Conservation (phyloP, 2,888 invertebrate species). For the Acrobasis repandana region DNA sequence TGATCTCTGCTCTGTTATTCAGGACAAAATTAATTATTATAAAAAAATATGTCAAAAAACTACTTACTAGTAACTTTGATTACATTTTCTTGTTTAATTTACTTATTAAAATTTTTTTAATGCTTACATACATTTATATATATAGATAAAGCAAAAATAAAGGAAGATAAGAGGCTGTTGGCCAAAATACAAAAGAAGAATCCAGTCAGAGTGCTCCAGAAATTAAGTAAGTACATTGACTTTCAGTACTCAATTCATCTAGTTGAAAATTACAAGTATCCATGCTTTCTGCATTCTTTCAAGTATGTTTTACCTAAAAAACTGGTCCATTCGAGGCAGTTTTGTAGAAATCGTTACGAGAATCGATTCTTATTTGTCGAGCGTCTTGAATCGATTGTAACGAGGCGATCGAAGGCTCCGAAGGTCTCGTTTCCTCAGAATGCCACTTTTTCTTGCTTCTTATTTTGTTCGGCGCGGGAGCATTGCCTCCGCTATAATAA, state of each 20-base stretch:
- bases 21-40: too few relatives aligned
- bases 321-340: neutral
- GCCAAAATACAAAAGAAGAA: too few relatives aligned
- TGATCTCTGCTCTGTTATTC: too few relatives aligned
- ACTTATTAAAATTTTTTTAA: too few relatives aligned
- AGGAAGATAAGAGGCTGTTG: too few relatives aligned
- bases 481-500: conserved; percentile 70
- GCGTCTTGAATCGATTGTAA: conserved; percentile 56
- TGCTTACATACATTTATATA: too few relatives aligned
- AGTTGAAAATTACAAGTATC: neutral
- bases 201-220: too few relatives aligned
- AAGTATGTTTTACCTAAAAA: conserved; percentile 3
- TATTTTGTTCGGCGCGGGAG: conserved; percentile 69
- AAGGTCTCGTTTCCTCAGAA: conserved; percentile 64
- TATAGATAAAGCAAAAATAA: too few relatives aligned
- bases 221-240: neutral
- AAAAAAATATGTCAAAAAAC: too few relatives aligned
- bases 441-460: conserved; percentile 62
- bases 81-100: too few relatives aligned
- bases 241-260: neutral
- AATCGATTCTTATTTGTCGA: conserved; percentile 29
- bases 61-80: too few relatives aligned
- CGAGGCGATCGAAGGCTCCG: conserved; percentile 56
- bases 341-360: conserved; percentile 17
- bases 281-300: neutral